A percentile compares a stretch with the other conserved stretches of the same genome.
Conservation (phyloP, 2,797 vertebrate genomes). For the Todus mexicanus region DNA sequence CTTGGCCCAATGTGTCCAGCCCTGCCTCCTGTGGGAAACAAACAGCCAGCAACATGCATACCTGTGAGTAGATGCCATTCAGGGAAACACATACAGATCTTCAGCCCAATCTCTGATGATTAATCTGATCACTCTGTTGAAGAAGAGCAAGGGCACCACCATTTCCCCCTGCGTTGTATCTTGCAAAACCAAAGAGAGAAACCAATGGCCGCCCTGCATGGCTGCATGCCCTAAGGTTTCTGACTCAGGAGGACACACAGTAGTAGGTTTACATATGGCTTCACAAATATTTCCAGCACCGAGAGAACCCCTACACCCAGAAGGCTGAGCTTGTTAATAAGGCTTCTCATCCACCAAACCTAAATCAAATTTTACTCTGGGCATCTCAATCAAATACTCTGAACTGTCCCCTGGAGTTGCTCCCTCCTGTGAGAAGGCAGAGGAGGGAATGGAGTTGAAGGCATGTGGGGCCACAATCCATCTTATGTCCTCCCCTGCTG, state of each 20-base stretch:
- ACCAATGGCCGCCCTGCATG: not conserved
- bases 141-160: not conserved
- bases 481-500: not conserved
- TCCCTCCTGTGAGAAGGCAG: not conserved
- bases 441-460: not conserved
- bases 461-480: accelerated
- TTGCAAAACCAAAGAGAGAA: not conserved
- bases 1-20: accelerated
- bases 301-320: not conserved
- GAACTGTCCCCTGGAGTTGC: not conserved
- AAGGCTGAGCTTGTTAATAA: not conserved
- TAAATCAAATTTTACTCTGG: not conserved
- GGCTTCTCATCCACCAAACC: not conserved
- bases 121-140: not conserved
- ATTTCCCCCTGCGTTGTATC: not conserved
- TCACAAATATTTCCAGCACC: not conserved
- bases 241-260: not conserved
- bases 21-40: not conserved
- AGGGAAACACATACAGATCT: not conserved
- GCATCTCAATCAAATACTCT: not conserved
- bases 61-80: accelerated
- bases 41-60: not conserved
- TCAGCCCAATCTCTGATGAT: not conserved
- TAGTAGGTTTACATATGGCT: not conserved
- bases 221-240: not conserved